These are phyloP conservation scores for Tragulus kanchil DNA, from an alignment of 2,113 vertebrate species.

Conservation along the genomic window DNA sequence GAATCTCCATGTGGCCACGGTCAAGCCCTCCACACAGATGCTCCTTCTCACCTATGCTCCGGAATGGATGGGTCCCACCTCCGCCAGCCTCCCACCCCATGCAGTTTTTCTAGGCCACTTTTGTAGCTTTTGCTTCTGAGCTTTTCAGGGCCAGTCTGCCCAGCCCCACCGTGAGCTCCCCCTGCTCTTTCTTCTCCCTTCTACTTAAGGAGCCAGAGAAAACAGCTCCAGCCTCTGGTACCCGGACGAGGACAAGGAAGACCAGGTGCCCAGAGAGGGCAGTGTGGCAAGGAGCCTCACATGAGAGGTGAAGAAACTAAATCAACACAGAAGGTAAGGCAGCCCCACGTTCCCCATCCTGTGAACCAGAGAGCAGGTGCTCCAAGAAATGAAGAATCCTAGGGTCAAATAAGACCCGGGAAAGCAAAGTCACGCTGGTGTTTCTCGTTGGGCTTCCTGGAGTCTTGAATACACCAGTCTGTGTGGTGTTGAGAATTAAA, in stretches of 20 bases:
- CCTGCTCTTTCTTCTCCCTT: neutral
- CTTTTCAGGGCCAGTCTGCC: neutral
- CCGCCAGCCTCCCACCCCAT: neutral
- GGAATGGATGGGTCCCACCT: neutral
- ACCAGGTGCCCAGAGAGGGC: fast-evolving
- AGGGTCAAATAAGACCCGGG: neutral
- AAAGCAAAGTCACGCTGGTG: constrained; percentile 11
- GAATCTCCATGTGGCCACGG: fast-evolving
- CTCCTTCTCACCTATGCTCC: too few relatives aligned
- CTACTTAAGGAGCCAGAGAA: constrained; percentile 5
- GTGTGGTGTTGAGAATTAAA: too few relatives aligned
- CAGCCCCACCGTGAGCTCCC: neutral
- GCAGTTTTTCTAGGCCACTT: neutral
- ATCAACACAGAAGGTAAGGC: constrained; percentile 12
- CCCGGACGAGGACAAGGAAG: fast-evolving
- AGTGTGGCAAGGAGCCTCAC: neutral
- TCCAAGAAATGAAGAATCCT: neutral
- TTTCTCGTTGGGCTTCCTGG: neutral
- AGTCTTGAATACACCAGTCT: neutral
- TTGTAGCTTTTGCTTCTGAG: neutral
- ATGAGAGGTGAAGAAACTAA: neutral
- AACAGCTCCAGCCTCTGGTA: neutral
- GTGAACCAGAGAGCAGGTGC: neutral
- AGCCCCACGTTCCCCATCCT: neutral
- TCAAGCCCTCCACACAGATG: neutral